phyloP scores from a whole-genome alignment of 1,140 invertebrate genomes.

The Zophobas atratus region DNA sequence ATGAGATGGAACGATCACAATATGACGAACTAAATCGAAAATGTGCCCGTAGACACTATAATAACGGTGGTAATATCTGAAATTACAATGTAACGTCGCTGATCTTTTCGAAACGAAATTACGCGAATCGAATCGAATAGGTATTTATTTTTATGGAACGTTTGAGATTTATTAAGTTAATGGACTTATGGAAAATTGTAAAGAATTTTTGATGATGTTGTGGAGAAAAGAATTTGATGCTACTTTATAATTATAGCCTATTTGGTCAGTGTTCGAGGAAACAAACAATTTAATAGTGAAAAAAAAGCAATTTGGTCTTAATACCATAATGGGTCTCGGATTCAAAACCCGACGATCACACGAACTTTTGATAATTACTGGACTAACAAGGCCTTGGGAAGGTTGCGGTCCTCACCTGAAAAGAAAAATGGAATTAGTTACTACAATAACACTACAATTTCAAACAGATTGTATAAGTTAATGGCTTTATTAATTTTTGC shows the following conservation, averaged over 20 bases:
- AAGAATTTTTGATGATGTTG: background rate
- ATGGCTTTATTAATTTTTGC: too few relatives aligned
- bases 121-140: slow-evolving; percentile 26
- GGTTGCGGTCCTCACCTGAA: slow-evolving; percentile 17
- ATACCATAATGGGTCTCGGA: background rate
- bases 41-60: slow-evolving; percentile 30
- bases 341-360: background rate
- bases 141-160: slow-evolving; percentile 14
- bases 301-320: background rate
- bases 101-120: slow-evolving; percentile 19
- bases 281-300: background rate
- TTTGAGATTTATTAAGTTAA: background rate
- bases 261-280: background rate
- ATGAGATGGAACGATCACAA: slow-evolving; percentile 25
- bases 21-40: slow-evolving; percentile 36
- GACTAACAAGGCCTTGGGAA: background rate
- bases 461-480: too few relatives aligned
- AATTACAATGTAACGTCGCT: slow-evolving; percentile 17
- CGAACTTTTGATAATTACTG: background rate
- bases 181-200: background rate
- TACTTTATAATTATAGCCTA: background rate
- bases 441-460: slow-evolving; percentile 7
- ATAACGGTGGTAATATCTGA: slow-evolving; percentile 24
- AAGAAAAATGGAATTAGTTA: slow-evolving; percentile 2
- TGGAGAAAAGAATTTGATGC: background rate